phyloP scores from a whole-genome alignment of 2,113 vertebrate species.

The Gallinago paraguaiae region DNA sequence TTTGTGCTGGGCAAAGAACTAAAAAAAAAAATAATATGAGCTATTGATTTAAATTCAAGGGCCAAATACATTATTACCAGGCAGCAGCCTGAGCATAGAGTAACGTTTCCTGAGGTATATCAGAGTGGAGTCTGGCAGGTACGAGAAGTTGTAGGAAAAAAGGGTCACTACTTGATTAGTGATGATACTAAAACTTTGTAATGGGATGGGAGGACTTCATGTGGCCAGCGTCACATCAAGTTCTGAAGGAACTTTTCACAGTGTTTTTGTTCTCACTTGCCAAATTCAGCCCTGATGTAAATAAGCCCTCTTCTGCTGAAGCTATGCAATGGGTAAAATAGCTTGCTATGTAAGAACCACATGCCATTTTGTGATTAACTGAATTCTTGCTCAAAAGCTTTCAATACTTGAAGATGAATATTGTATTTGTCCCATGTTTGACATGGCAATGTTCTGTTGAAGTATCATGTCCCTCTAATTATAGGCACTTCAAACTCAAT shows the following conservation, averaged over 20 bases:
- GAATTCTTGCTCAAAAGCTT: constrained; percentile 12
- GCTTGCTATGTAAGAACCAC: background rate
- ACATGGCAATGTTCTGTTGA: background rate
- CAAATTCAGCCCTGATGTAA: background rate
- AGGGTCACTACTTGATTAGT: background rate
- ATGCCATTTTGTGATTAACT: background rate
- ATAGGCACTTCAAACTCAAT: constrained; percentile 11
- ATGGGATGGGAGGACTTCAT: background rate
- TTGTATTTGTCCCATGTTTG: background rate
- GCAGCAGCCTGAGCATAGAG: background rate
- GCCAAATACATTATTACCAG: background rate
- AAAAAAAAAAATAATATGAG: background rate
- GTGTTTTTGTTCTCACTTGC: background rate
- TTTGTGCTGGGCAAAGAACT: background rate
- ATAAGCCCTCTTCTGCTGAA: background rate
- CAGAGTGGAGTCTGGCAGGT: background rate
- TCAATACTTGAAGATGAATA: background rate
- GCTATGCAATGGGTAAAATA: background rate
- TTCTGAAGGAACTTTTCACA: background rate
- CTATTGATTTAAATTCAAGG: background rate
- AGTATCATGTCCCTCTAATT: constrained; percentile 12
- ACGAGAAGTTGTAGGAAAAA: background rate
- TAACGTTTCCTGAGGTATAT: background rate
- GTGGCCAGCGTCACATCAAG: background rate
- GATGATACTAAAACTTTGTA: background rate